These are phyloP conservation scores for Neomicropteryx cornuta DNA, from an alignment of 1,140 invertebrate species.

Conservation along the genomic window DNA sequence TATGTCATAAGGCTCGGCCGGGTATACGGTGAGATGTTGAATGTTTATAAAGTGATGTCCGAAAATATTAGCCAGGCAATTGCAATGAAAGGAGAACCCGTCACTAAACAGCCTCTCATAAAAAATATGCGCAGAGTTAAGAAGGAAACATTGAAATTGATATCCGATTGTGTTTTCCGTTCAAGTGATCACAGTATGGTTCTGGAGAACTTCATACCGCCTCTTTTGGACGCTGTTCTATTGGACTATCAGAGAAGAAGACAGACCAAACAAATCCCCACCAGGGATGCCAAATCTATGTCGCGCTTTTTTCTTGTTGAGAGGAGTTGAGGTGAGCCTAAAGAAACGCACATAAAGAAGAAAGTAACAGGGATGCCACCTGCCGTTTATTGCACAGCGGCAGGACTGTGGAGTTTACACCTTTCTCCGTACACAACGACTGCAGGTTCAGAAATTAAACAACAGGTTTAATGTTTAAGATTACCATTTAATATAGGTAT, in stretches of 20 bases:
- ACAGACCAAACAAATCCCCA: too few relatives aligned
- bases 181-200: conserved; percentile 87
- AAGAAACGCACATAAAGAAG: too few relatives aligned
- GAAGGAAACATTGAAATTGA: conserved; percentile 97
- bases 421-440: too few relatives aligned
- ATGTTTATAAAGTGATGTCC: conserved; percentile 99
- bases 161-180: conserved; percentile 91
- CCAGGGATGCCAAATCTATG: too few relatives aligned
- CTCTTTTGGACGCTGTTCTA: conserved; percentile 90
- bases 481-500: too few relatives aligned
- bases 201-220: conserved; percentile 96
- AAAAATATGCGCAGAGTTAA: conserved; percentile 98
- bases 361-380: too few relatives aligned
- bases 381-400: too few relatives aligned
- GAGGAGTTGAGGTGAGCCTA: too few relatives aligned
- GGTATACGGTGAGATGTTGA: conserved; percentile 98
- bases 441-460: too few relatives aligned
- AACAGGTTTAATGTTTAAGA: too few relatives aligned
- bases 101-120: conserved; percentile 95
- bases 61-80: conserved; percentile 97
- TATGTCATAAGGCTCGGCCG: conserved; percentile 92
- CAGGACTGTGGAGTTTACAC: too few relatives aligned
- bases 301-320: too few relatives aligned
- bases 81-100: conserved; percentile 85
- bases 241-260: conserved; percentile 92